Conservation (phyloP, 1,140 invertebrate species). For the Eubasilissa regina region DNA sequence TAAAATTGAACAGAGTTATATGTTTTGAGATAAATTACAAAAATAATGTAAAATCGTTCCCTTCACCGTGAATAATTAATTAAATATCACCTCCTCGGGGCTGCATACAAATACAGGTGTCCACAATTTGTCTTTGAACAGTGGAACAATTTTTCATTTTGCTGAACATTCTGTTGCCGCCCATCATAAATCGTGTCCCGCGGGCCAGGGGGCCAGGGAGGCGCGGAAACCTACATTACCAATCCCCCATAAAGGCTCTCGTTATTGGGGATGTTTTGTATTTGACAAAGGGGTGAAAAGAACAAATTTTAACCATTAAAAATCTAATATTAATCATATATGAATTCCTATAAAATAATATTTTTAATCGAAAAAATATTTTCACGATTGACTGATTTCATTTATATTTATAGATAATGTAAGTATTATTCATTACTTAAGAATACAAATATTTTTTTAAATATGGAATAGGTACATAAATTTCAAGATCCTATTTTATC, state of each 20-base stretch:
- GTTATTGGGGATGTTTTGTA: conserved; percentile 28
- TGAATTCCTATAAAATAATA: too few relatives aligned
- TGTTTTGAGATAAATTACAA: too few relatives aligned
- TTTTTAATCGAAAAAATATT: background rate
- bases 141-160: conserved; percentile 46
- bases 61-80: conserved; percentile 4
- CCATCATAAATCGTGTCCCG: conserved; percentile 51
- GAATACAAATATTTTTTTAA: too few relatives aligned
- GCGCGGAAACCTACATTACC: conserved; percentile 14
- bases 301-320: conserved; percentile 1
- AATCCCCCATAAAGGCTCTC: conserved; percentile 16
- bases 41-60: background rate
- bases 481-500: too few relatives aligned
- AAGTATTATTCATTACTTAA: too few relatives aligned
- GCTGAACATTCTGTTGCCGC: conserved; percentile 39
- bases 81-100: conserved; percentile 1
- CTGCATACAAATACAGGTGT: background rate
- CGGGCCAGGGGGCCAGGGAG: conserved; percentile 19
- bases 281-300: conserved; percentile 26
- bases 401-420: too few relatives aligned
- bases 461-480: too few relatives aligned
- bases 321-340: conserved; percentile 2
- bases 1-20: too few relatives aligned
- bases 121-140: conserved; percentile 19
- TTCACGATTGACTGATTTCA: too few relatives aligned